phyloP scores from a whole-genome alignment of 2,113 vertebrate species.

The Mirounga angustirostris region DNA sequence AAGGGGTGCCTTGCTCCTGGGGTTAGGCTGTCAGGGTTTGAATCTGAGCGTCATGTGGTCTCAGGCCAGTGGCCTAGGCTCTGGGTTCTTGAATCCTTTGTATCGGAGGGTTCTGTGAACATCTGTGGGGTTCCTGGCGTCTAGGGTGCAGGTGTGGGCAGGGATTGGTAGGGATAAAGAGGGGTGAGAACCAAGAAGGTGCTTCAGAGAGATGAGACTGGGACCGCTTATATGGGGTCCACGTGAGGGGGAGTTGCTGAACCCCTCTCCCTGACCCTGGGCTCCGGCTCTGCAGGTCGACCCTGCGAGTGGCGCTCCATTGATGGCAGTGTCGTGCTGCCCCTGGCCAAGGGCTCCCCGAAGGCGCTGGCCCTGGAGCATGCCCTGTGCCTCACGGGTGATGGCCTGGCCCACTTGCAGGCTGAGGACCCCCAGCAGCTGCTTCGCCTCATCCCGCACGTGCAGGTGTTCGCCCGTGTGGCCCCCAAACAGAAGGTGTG shows the following conservation, averaged over 20 bases:
- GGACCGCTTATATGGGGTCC: fast-evolving
- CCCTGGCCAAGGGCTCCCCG: conserved; percentile 84
- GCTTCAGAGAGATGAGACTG: fast-evolving
- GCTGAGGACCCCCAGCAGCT: conserved; percentile 74
- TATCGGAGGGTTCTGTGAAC: not conserved
- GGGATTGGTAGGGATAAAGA: not conserved
- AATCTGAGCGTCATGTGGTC: not conserved
- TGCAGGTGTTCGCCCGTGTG: conserved; percentile 90
- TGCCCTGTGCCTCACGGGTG: conserved; percentile 95
- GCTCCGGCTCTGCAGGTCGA: conserved; percentile 81
- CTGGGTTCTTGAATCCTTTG: not conserved
- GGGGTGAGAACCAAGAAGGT: not conserved
- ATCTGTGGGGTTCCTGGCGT: not conserved
- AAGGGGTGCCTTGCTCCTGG: too few relatives aligned
- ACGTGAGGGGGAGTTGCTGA: not conserved
- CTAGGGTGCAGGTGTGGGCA: not conserved
- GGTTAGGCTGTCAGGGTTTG: not conserved
- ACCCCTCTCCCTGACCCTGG: not conserved
- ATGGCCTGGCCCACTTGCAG: conserved; percentile 92
- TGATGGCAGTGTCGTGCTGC: conserved; percentile 87
- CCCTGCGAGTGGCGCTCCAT: conserved; percentile 94
- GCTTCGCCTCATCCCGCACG: conserved; percentile 85
- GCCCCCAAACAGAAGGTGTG: conserved; percentile 91
- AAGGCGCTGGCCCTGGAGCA: conserved; percentile 86
- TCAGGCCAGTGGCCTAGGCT: not conserved